phyloP scores from a whole-genome alignment of 2,113 vertebrate species.

The Lepidothrix coronata region DNA sequence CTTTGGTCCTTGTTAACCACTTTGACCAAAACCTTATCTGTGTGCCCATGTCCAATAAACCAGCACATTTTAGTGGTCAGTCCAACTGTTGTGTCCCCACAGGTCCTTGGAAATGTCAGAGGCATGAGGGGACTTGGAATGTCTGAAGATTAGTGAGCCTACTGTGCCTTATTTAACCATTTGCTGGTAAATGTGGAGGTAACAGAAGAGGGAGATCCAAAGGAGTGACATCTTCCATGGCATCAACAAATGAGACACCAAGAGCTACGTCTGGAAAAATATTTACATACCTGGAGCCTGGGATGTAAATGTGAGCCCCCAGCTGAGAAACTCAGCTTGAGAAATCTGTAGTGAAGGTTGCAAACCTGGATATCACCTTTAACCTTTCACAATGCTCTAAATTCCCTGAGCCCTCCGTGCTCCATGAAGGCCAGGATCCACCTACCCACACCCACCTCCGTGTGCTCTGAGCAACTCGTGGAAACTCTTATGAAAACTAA shows the following conservation, averaged over 20 bases:
- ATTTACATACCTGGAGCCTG: background rate
- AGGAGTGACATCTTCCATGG: background rate
- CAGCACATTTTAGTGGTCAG: background rate
- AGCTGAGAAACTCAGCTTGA: background rate
- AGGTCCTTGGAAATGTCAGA: background rate
- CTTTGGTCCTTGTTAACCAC: background rate
- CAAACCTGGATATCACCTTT: background rate
- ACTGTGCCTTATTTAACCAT: background rate
- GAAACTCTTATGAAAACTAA: slow-evolving; percentile 32
- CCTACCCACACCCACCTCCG: background rate
- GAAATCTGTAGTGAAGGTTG: background rate
- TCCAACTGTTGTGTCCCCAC: background rate
- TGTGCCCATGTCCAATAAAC: slow-evolving; percentile 20
- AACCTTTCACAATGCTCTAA: background rate
- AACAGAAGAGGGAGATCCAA: background rate
- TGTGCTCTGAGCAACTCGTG: background rate
- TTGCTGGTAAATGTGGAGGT: background rate
- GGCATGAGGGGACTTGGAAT: background rate
- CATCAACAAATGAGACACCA: background rate
- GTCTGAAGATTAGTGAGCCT: background rate
- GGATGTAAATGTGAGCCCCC: background rate
- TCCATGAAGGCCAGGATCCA: background rate
- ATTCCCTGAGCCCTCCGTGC: background rate
- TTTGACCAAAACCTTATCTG: slow-evolving; percentile 13
- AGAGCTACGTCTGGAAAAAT: background rate